phyloP scores from a whole-genome alignment of 2,888 invertebrate species.

The Pecten maximus region DNA sequence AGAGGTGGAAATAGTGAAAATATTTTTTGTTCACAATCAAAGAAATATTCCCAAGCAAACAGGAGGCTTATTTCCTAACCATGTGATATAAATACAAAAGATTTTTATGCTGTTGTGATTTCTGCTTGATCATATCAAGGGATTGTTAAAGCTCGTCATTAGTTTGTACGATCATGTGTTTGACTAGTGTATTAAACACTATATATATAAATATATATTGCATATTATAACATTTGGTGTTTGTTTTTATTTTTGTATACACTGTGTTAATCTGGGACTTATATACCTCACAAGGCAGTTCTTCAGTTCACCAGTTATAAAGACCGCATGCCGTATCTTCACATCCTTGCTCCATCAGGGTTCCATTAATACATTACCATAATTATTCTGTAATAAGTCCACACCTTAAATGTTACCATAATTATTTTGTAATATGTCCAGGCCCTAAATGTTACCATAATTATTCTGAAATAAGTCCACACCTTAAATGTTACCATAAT shows the following conservation, averaged over 20 bases:
- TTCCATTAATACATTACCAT: too few relatives aligned
- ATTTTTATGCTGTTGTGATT: constrained; percentile 35
- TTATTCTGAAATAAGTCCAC: too few relatives aligned
- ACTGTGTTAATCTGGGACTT: too few relatives aligned
- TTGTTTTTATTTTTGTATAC: constrained; percentile 12
- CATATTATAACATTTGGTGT: not conserved
- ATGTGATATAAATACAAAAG: not conserved
- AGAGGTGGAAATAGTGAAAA: not conserved
- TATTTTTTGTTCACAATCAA: constrained; percentile 7
- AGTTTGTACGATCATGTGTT: constrained; percentile 11
- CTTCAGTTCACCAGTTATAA: too few relatives aligned
- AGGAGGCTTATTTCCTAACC: not conserved
- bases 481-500: too few relatives aligned
- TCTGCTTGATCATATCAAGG: not conserved
- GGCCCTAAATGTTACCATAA: too few relatives aligned
- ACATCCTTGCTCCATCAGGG: too few relatives aligned
- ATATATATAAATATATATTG: constrained; percentile 34
- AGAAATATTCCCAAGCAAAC: not conserved
- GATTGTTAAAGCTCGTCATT: constrained; percentile 14
- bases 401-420: too few relatives aligned
- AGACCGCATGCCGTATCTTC: too few relatives aligned
- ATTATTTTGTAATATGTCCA: too few relatives aligned
- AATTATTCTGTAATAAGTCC: too few relatives aligned
- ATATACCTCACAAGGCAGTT: too few relatives aligned
- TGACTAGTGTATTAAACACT: constrained; percentile 1